Evolutionary conservation across 2,888 invertebrate species (phyloP), one percentile per base, ranked within the genome.

Genomic region (Aspidiotus destructor): DNA sequence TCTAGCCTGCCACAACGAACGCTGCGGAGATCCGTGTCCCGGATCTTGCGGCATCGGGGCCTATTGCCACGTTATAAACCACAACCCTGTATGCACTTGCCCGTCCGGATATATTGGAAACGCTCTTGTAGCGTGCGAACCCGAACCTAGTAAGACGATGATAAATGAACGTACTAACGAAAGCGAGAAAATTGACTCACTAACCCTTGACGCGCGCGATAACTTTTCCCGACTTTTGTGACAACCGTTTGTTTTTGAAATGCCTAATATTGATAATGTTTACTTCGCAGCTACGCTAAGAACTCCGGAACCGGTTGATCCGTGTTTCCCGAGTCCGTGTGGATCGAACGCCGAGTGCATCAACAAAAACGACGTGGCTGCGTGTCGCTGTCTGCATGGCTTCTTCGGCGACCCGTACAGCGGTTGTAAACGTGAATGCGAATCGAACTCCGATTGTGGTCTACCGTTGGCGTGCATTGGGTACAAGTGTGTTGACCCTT

Each of bases 381-480:
- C 92, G 52, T 93, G 92, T 75, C 83, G 84, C 41, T 92, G 92
- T 75, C 85, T 85, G 8, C 82, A 84, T 68, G 89, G 88, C 40
- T 88, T 85, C 73, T 85, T 88, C 73, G 92, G 92, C 44, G 88
- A 92, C 78, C 89, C 92, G 1, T 91, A 91, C 74, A 87, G 87
- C 74, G 76, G 83, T 69, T 88, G 89, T 74, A 82, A 84, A 69
- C 80, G 86, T 63, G 91, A 92, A 78, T 92, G 92, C 75, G 89
- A 90, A 78, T 79, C 78, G 64, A 91, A 88, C 75, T 83, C 83
- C 55, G 91, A 92, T 72, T 92, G 92, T 74, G 78, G 82, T n/a
- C 77, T 82, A 0, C 81, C 82, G 70, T 79, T 88, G 71, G 85
- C 90, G 16, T 94, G 94, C 75, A 85, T 87, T 42, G 83, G 88